Conservation (phyloP, 2,888 invertebrate genomes). For the Caenorhabditis becei region DNA sequence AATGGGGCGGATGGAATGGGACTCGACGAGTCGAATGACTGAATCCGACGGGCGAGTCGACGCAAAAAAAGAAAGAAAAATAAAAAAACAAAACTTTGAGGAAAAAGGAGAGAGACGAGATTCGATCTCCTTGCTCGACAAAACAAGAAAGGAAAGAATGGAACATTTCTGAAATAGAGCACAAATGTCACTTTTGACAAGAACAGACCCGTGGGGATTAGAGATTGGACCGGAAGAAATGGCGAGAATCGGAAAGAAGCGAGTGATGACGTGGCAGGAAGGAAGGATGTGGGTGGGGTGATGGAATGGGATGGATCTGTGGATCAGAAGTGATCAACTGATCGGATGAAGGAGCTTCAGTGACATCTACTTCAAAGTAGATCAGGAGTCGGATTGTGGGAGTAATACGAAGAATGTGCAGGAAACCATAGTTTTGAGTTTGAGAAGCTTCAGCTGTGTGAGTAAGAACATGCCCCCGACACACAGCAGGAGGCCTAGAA, state of each 20-base stretch:
- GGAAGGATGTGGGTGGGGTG: background rate
- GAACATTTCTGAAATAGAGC: slow-evolving; percentile 49
- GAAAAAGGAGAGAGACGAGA: slow-evolving; percentile 8
- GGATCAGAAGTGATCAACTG: too few species aligned
- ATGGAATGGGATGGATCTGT: too few species aligned
- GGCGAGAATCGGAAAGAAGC: slow-evolving; percentile 15
- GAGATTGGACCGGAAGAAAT: slow-evolving; percentile 21
- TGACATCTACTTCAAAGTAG: too few species aligned
- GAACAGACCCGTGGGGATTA: slow-evolving; percentile 44
- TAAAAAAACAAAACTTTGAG: slow-evolving; percentile 18
- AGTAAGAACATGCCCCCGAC: too few species aligned
- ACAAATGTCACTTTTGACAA: slow-evolving; percentile 50
- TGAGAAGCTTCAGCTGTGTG: too few species aligned
- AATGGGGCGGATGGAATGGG: slow-evolving; percentile 26
- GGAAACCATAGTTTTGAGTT: too few species aligned
- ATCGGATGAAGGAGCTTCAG: too few species aligned
- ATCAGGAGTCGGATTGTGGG: too few species aligned
- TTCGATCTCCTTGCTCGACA: slow-evolving; percentile 8
- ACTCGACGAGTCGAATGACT: background rate
- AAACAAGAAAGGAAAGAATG: slow-evolving; percentile 24
- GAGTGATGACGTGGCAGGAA: slow-evolving; percentile 16
- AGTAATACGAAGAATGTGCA: too few species aligned
- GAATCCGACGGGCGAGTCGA: background rate
- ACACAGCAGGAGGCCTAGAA: too few species aligned
- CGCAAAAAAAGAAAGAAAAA: slow-evolving; percentile 13